Conservation (phyloP, 2,888 invertebrate genomes). For the Lucinisca nassula region DNA sequence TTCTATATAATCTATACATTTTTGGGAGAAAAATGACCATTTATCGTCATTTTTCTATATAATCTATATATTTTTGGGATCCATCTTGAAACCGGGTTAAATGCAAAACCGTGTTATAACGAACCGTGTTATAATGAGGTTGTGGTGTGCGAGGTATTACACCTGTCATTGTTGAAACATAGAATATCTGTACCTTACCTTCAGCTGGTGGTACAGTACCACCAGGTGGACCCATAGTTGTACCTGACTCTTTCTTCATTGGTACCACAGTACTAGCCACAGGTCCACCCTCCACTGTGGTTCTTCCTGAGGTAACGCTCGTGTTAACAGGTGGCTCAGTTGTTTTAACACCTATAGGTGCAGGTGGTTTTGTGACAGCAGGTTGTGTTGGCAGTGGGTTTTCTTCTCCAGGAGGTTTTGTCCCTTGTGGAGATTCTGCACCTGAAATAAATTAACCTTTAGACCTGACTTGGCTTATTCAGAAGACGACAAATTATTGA, state of each 20-base stretch:
- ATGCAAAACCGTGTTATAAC: no score
- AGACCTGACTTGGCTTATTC: background rate
- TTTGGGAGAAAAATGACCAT: no score
- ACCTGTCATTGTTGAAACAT: no score
- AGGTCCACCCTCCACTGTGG: background rate
- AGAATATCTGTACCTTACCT: no score
- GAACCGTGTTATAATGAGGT: no score
- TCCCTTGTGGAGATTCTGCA: background rate
- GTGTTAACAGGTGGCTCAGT: background rate
- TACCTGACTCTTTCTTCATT: background rate
- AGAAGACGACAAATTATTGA: background rate
- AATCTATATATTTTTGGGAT: no score
- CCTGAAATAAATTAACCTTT: background rate
- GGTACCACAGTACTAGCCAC: background rate
- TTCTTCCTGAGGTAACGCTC: background rate
- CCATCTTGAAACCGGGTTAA: no score
- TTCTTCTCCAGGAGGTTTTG: background rate
- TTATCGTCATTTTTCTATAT: no score
- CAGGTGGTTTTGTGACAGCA: background rate
- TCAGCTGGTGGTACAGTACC: background rate
- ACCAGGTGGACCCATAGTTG: background rate
- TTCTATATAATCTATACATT: no score
- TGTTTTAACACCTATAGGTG: background rate
- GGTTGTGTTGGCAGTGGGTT: background rate
- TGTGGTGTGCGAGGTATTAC: no score